Base-by-base conservation (phyloP, 2,888 invertebrate genomes). In the Liopterus haemorrhoidalis region DNA sequence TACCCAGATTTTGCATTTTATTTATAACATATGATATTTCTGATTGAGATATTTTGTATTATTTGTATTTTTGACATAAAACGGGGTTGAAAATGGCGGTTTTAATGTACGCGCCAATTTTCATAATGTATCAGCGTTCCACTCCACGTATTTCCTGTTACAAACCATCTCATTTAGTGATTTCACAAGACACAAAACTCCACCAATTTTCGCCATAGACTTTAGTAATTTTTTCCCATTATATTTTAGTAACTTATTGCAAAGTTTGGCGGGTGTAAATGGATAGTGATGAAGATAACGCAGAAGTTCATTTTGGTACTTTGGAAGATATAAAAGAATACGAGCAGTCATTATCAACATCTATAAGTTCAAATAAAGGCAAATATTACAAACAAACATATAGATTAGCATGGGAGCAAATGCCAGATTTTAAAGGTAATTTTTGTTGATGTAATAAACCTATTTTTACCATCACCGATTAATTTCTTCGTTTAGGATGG, bases 351-450 rank as follows among this genome's bases (percentile, higher is more conserved):
- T 31, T 38, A 9, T 22, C 44, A 31, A 33, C 41, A n/a, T n/a
- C n/a, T n/a, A n/a, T n/a, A n/a, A n/a, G n/a, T 18, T 38, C 44
- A 19, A 44, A 38, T 38, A 59, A 59, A 54, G 61, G 64, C 21
- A 66, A 65, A 59, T 69, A 69, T 58, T 75, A 75, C 51, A 75
- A 74, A 46, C 76, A 76, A 59, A 71, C 74, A 1, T 76, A 76
- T 55, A 66, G 76, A 12, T 68, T 70, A 53, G 75, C 75, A 51
- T 76, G 76, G 76, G 76, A 76, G 59, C 65, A 66, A 51, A 72
- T 74, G 71, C 69, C 73, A 0, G 76, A 76, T 63, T 76, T 76
- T 59, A 71, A 72, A 70, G 76, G 76, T 76, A 66, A 49, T 25
- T 36, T 27, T 2, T 22, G 8, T 2, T 25, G n/a, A 12, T 25